A percentile compares a stretch with the other conserved stretches of the same genome.
These are phyloP conservation scores for Zoanthus sociatus DNA, from an alignment of 92 coral and sea anemone genomes.

Conservation along the genomic window DNA sequence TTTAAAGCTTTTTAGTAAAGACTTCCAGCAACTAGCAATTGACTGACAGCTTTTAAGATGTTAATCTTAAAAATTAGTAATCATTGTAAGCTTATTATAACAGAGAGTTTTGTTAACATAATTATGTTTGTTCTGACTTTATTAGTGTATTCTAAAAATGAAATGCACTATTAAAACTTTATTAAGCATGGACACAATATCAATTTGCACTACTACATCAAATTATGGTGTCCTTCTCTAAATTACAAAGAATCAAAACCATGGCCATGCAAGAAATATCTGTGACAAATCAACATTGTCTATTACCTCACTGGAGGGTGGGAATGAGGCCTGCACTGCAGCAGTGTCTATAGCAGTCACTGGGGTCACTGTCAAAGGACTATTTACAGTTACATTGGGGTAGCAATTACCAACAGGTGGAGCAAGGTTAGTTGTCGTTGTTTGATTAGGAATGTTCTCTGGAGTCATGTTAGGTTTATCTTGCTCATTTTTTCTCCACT, in stretches of 20 bases:
- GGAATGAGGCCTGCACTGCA: conserved; percentile 33
- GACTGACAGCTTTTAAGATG: too few relatives aligned
- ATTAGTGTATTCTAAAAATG: background rate
- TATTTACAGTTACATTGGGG: conserved; percentile 26
- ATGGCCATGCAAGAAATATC: background rate
- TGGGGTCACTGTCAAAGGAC: conserved; percentile 34
- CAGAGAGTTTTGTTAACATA: too few relatives aligned
- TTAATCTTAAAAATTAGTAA: background rate
- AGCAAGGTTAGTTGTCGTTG: conserved; percentile 81
- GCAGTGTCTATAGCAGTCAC: conserved; percentile 30
- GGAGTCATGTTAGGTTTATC: conserved; percentile 69
- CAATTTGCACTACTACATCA: background rate
- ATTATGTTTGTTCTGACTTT: background rate
- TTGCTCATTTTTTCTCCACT: conserved; percentile 84
- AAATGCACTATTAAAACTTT: background rate
- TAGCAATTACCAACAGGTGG: conserved; percentile 22
- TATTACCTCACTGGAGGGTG: conserved; percentile 40
- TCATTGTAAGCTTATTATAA: background rate
- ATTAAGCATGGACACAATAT: background rate
- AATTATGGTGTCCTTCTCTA: background rate
- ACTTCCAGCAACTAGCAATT: too few relatives aligned
- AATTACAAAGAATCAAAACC: background rate
- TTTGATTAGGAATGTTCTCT: conserved; percentile 70
- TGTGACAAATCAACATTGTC: background rate
- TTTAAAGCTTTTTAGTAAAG: background rate